Evolutionary conservation across 1,140 invertebrate species (phyloP).

Genomic region (Dinoponera quadriceps): DNA sequence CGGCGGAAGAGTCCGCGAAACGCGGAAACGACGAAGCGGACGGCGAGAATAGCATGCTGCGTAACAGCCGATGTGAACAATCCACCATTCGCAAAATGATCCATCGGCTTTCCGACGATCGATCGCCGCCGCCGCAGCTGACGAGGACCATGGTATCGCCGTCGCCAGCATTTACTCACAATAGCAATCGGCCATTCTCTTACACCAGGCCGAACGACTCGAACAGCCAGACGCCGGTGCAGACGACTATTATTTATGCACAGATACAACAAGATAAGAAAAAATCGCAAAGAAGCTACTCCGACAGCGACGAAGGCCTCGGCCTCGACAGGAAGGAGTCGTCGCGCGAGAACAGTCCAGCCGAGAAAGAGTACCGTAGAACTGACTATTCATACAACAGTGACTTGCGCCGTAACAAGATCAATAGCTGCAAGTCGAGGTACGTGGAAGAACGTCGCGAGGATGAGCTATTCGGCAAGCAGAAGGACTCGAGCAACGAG

Average conservation of each 20-base stretch:
- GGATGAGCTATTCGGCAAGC: constrained; percentile 65
- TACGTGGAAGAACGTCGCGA: constrained; percentile 76
- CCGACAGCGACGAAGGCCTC: constrained; percentile 91
- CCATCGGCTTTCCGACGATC: constrained; percentile 80
- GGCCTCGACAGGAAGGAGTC: constrained; percentile 88
- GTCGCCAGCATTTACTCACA: constrained; percentile 87
- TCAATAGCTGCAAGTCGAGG: constrained; percentile 79
- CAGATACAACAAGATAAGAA: constrained; percentile 89
- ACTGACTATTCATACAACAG: constrained; percentile 79
- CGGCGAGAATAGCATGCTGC: constrained; percentile 78
- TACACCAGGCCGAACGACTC: constrained; percentile 88
- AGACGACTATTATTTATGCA: constrained; percentile 89
- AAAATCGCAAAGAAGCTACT: constrained; percentile 86
- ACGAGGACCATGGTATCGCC: constrained; percentile 87
- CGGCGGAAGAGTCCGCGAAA: constrained; percentile 41
- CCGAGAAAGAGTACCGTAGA: constrained; percentile 81
- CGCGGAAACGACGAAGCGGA: constrained; percentile 69
- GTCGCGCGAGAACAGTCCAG: constrained; percentile 83
- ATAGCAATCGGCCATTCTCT: constrained; percentile 91
- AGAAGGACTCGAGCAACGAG: constrained; percentile 74
- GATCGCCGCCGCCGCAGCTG: constrained; percentile 88
- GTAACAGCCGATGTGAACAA: constrained; percentile 81
- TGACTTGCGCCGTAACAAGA: constrained; percentile 79
- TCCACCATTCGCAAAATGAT: constrained; percentile 84
- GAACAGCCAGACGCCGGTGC: constrained; percentile 66